phyloP scores from a whole-genome alignment of 92 coral and sea anemone genomes.

The Porites lobata region DNA sequence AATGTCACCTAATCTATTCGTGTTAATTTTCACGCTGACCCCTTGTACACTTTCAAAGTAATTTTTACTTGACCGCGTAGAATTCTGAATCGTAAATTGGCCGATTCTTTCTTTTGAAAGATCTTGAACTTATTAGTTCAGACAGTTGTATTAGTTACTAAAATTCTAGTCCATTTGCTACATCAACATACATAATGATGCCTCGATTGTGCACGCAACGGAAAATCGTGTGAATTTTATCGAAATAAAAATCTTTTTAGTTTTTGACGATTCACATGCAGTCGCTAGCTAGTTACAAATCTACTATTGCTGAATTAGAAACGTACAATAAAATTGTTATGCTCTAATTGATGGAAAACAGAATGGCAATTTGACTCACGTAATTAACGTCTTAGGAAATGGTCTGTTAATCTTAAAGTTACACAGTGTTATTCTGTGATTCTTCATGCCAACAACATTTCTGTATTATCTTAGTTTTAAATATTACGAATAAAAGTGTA shows the following conservation, averaged over 20 bases:
- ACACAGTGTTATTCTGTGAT: no score
- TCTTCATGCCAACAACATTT: no score
- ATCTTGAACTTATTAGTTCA: neutral
- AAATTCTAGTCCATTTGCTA: neutral
- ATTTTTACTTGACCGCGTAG: neutral
- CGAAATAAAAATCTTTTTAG: neutral
- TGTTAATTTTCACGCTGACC: slow-evolving; percentile 7
- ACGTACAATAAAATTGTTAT: neutral
- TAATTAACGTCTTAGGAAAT: neutral
- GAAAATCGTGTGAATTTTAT: neutral
- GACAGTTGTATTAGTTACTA: neutral
- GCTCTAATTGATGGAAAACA: neutral
- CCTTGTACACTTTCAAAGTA: neutral
- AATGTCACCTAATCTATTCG: slow-evolving; percentile 14
- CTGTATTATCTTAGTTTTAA: no score
- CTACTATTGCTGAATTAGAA: neutral
- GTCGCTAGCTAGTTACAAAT: neutral
- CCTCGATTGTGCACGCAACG: neutral
- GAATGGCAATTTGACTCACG: neutral
- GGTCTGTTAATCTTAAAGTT: no score
- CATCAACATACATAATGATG: neutral
- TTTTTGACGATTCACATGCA: neutral
- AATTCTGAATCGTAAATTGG: no score
- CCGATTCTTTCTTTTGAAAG: neutral
- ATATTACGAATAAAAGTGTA: no score